A percentile compares a stretch with the other conserved stretches of the same genome.
phyloP scores from a whole-genome alignment of 1,140 invertebrate species.

The Nasonia vitripennis region DNA sequence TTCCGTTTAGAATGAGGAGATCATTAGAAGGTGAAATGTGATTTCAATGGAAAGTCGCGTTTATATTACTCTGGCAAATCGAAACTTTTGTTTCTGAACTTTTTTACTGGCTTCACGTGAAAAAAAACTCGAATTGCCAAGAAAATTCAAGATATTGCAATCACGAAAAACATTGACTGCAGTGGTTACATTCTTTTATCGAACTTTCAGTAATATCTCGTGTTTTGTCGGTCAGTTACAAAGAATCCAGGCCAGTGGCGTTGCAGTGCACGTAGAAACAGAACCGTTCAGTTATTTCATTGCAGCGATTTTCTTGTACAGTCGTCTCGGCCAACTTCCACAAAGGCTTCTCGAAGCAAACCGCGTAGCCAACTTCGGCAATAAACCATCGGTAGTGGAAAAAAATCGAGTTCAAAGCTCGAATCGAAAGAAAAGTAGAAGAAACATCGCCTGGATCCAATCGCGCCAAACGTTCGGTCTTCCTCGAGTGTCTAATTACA shows the following conservation, averaged over 20 bases:
- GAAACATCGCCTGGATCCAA: not conserved
- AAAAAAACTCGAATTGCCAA: no score
- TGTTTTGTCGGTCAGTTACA: no score
- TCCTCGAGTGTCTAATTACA: slow-evolving; percentile 9
- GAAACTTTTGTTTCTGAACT: no score
- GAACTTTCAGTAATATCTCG: not conserved
- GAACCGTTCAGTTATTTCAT: no score
- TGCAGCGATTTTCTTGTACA: no score
- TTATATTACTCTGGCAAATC: not conserved
- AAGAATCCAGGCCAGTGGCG: no score
- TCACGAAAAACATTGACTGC: slow-evolving; percentile 10
- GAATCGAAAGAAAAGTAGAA: not conserved
- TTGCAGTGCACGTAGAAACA: no score
- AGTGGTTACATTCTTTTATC: not conserved
- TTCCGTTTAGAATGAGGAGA: not conserved
- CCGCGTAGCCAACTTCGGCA: not conserved
- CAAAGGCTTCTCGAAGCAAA: not conserved
- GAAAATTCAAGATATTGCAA: not conserved
- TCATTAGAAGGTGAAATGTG: not conserved
- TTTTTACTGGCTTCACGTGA: no score
- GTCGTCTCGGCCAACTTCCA: no score
- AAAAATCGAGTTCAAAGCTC: not conserved
- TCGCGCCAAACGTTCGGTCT: not conserved
- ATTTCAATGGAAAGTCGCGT: not conserved
- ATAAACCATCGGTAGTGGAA: slow-evolving; percentile 12